A percentile compares a stretch with the other conserved stretches of the same genome.
Evolutionary conservation across 2,797 vertebrate species (phyloP).

Genomic region (Bryconaethiops microstoma): DNA sequence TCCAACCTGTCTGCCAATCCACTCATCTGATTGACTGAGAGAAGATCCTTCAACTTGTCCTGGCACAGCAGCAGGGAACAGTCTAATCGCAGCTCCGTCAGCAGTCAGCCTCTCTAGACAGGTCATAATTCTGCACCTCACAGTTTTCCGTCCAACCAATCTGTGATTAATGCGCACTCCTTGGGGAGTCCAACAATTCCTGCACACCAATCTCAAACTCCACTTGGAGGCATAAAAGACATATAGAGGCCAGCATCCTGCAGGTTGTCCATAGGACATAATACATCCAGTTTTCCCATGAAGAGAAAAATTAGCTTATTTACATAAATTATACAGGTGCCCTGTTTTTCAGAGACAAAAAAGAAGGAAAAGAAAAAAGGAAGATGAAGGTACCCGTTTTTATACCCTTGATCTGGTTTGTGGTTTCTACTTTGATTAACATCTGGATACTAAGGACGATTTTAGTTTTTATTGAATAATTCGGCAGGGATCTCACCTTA

Average conservation of each 20-base stretch:
- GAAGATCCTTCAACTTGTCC: conserved; percentile 46
- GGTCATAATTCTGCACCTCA: conserved; percentile 51
- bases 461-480: conserved; percentile 19
- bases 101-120: conserved; percentile 39
- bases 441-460: conserved; percentile 6
- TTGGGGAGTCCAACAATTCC: conserved; percentile 44
- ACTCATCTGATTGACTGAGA: conserved; percentile 52
- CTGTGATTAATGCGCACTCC: conserved; percentile 55
- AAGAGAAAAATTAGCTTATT: conserved; percentile 33
- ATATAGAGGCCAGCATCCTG: conserved; percentile 44
- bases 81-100: conserved; percentile 50
- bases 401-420: conserved; percentile 32
- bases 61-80: conserved; percentile 34
- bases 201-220: conserved; percentile 46
- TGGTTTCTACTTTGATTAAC: conserved; percentile 31
- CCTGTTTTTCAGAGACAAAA: conserved; percentile 26
- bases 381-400: conserved; percentile 38
- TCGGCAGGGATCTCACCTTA: neutral
- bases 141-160: conserved; percentile 51
- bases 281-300: conserved; percentile 13
- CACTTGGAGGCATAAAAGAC: conserved; percentile 49
- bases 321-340: conserved; percentile 48
- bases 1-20: conserved; percentile 13
- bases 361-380: neutral
- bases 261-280: conserved; percentile 39